Base-by-base conservation (phyloP, 2,888 invertebrate species). In the Cephus spinipes region DNA sequence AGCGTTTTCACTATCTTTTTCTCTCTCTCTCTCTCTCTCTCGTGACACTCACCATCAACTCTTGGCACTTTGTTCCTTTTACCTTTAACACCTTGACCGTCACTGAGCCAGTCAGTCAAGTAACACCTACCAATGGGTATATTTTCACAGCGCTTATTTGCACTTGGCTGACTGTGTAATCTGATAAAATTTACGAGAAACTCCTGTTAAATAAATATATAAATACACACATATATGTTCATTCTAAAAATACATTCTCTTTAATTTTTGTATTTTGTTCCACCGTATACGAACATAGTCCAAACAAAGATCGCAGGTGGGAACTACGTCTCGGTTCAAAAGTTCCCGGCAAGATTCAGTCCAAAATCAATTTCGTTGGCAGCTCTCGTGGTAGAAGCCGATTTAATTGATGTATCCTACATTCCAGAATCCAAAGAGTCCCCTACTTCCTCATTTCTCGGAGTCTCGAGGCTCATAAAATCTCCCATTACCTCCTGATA, bases 401-500 rank as follows among this genome's bases (percentile, higher is more conserved):
- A 31, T 30, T 12, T 71, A 71, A 71, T 71, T 31, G 31, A 3
- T 71, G 32, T 32, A 71, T 71, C 55, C 23, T 55, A 55, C 23
- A 71, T 71, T 71, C 71, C 71, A 71, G 12, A 32, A 69, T 9
- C 69, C 11, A 3, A 69, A 31, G 12, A 71, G 3, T 32, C 12
- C 35, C 30, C 31, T 31, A 31, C 71, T 31, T 71, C 12, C 32
- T 9, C 4, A 32, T 71, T 71, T 71, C 71, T 11, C 30, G 12
- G 11, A 32, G 31, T 15, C 12, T 71, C 31, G 71, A 71, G 0
- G 71, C n/a, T 15, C 71, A 32, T 32, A 12, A 31, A 32, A 31
- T 32, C 83, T 79, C 81, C 83, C 84, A 84, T 85, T 86, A 83
- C 83, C 77, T 81, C 80, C 84, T 88, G 86, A 88, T 87, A 83